Evolutionary conservation across 1,140 invertebrate species (phyloP), one percentile per base, ranked within the genome.

Genomic region (Ceratosolen fusciceps): DNA sequence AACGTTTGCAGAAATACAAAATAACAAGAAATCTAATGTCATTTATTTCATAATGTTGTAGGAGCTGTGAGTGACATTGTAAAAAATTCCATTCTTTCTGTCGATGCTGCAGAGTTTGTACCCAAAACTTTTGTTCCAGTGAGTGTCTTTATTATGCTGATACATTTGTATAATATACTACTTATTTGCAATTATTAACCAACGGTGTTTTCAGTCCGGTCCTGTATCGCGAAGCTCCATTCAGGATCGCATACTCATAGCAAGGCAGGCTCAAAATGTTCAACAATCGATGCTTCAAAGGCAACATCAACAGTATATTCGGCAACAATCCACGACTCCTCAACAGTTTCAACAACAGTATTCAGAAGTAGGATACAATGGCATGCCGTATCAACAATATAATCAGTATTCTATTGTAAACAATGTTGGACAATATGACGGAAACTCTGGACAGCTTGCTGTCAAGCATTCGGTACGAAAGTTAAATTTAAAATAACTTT

Each of bases 91-190:
- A 81, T 70, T 0, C 77, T 89, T 4, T 88, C 87, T 0, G 86
- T 83, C 1, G 68, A 87, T 12, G 88, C 88, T 37, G 79, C 82
- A 31, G 88, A 85, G 78, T 89, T 89, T 74, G 72, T 88, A 62
- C 88, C 88, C 14, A 85, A 83, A 74, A 24, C 65, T 60, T 80
- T 60, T n/a, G 52, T 72, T 76, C 26, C 76, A 26, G 81, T 82
- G 71, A 62, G 71, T 82, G 49, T 73, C 19, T 0, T 29, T 34
- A 24, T 24, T 39, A 14, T 37, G 24, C 56, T 71, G 12, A 76
- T 31, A 74, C 24, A 58, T 14, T 10, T 56, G 31, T 24, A 37
- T 9, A 56, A 39, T 14, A 12, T 58, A n/a, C n/a, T n/a, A n/a
- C n/a, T n/a, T n/a, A n/a, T n/a, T n/a, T n/a, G n/a, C 74, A 47